Conservation (phyloP, 2,797 vertebrate genomes). For the Pogonophryne albipinna region DNA sequence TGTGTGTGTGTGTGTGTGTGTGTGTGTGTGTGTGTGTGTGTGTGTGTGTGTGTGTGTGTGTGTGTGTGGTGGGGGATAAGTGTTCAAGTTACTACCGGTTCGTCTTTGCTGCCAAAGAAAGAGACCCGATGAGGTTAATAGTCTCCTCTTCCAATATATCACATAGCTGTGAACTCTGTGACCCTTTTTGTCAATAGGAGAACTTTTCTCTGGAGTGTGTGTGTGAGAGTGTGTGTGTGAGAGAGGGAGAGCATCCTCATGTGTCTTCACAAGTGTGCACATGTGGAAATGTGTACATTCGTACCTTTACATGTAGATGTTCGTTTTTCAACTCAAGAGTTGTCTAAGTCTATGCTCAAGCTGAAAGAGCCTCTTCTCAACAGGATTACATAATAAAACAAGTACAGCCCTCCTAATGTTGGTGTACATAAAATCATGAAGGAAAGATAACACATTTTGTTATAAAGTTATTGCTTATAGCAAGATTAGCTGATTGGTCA, state of each 20-base stretch:
- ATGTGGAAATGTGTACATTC: conserved; percentile 59
- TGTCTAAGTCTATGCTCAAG: conserved; percentile 45
- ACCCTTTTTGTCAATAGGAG: conserved; percentile 90
- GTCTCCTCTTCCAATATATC: conserved; percentile 92
- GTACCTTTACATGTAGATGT: conserved; percentile 49
- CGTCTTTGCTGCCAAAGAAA: conserved; percentile 88
- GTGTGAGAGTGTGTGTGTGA: conserved; percentile 61
- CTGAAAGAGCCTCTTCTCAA: conserved; percentile 40
- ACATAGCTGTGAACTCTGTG: conserved; percentile 92
- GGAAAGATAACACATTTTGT: neutral
- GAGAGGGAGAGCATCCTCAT: conserved; percentile 51
- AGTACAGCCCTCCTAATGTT: conserved; percentile 11
- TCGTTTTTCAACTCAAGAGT: conserved; percentile 17
- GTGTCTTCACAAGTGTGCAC: conserved; percentile 60
- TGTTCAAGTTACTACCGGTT: conserved; percentile 89
- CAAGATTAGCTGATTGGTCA: neutral
- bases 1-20: conserved; percentile 79
- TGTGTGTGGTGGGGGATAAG: conserved; percentile 79
- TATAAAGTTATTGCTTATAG: neutral
- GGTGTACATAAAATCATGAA: conserved; percentile 23
- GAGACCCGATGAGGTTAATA: conserved; percentile 91
- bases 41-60: conserved; percentile 62
- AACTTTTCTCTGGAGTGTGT: conserved; percentile 85
- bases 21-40: conserved; percentile 63
- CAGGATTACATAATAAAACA: conserved; percentile 52